phyloP scores from a whole-genome alignment of 2,113 vertebrate species.

The Chloropsis hardwickii region DNA sequence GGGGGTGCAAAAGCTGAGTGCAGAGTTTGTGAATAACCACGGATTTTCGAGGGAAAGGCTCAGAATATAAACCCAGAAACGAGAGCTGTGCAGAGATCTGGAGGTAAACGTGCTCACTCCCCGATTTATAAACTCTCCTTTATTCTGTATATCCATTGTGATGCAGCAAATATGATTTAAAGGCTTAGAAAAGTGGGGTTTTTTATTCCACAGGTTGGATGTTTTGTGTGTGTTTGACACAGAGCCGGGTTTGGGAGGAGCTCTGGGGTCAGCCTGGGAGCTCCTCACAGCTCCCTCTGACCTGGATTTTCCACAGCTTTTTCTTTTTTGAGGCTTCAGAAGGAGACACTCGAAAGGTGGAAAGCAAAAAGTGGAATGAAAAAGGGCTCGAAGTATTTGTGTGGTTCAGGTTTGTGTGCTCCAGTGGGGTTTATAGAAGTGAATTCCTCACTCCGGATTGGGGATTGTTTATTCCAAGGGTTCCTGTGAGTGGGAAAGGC shows the following conservation, averaged over 20 bases:
- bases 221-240: neutral
- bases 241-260: neutral
- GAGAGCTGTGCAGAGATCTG: neutral
- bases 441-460: neutral
- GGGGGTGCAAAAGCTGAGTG: neutral
- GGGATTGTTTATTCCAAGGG: neutral
- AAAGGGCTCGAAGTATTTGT: neutral
- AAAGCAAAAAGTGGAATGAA: neutral
- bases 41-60: neutral
- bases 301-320: neutral
- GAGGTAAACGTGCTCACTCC: neutral
- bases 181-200: fast-evolving
- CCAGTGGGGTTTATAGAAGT: neutral
- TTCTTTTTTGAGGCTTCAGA: neutral
- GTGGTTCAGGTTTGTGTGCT: neutral
- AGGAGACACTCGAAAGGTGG: neutral
- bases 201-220: neutral
- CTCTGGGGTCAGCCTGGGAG: neutral
- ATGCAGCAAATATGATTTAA: fast-evolving
- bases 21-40: neutral
- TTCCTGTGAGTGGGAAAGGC: neutral
- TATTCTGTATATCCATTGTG: fast-evolving
- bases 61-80: fast-evolving
- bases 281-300: neutral
- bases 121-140: fast-evolving